Base-by-base conservation (phyloP, 1,140 invertebrate species). In the Zophobas morio region DNA sequence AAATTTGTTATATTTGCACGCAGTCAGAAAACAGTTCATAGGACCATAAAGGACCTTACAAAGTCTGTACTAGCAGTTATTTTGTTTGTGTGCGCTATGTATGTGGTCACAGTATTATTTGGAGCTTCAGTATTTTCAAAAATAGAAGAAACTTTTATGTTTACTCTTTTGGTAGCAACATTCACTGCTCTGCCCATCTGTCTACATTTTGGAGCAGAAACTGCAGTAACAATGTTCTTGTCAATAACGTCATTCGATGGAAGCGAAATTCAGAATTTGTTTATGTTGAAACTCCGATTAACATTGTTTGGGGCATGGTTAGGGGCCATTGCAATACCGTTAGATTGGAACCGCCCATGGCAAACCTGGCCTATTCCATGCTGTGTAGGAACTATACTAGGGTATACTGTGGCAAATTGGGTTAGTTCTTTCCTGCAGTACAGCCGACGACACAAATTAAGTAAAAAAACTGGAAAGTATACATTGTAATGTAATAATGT, bases 311-410 rank as follows among this genome's bases (percentile, higher is more conserved):
- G 96, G n/a, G 91, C 95, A 6, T 98, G 96, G 96, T 82, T 95
- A 4, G 95, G 96, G 20, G 94, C 95, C 35, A 90, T 95, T 78
- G 92, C 95, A 0, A 96, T 98, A 77, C 96, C 96, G 35, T 86
- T 98, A 6, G 96, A 98, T 85, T 98, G 96, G 96, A 95, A 98
- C 85, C 89, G 93, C 76, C 93, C 94, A 0, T 98, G 96, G 96
- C 96, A 95, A 87, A 87, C 86, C 70, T 96, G 95, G 94, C 94
- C 94, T 0, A 91, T 95, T 81, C 93, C 94, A 2, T 94, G 93
- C 82, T 89, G 90, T 73, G 86, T 92, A 4, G 94, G 94, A 63
- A 91, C 93, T n/a, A 82, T 94, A 2, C 77, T 90, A 73, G 93
- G 93, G 1, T 92, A 90, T 79, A 85, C 90, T 20, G 20, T 81